Evolutionary conservation across 1,140 invertebrate genomes (phyloP).

Genomic region (Anastatus disparis): DNA sequence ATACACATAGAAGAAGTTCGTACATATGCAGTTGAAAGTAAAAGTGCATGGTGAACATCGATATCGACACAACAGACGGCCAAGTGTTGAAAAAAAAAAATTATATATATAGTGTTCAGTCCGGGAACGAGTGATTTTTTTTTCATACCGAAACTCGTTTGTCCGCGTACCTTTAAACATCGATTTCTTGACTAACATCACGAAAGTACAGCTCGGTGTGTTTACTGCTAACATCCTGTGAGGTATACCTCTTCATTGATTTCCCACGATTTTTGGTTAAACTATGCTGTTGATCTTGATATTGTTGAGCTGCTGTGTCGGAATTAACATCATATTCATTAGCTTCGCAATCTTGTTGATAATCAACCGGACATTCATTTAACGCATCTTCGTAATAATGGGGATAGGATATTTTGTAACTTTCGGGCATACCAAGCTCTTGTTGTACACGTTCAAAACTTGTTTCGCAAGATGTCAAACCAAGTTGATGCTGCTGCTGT

Average conservation of each 20-base stretch:
- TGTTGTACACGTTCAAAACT: slow-evolving; percentile 58
- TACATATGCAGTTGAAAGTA: too few species aligned
- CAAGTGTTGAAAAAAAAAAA: too few species aligned
- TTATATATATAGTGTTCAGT: too few species aligned
- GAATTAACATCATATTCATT: slow-evolving; percentile 11
- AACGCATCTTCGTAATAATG: slow-evolving; percentile 62
- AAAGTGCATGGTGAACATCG: too few species aligned
- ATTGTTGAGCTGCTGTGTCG: not conserved
- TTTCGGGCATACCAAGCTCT: slow-evolving; percentile 59
- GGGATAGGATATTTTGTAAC: slow-evolving; percentile 62
- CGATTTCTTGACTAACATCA: slow-evolving; percentile 79
- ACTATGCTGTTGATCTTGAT: slow-evolving; percentile 38
- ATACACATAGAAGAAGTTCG: too few species aligned
- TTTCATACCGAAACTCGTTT: not conserved
- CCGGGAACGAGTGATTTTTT: too few species aligned
- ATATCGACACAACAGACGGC: too few species aligned
- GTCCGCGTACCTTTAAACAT: slow-evolving; percentile 70
- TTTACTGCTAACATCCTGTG: slow-evolving; percentile 66
- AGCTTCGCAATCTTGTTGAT: not conserved
- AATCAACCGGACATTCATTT: slow-evolving; percentile 37
- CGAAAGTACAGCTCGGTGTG: slow-evolving; percentile 83
- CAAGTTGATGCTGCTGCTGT: slow-evolving; percentile 19
- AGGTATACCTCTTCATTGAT: slow-evolving; percentile 44
- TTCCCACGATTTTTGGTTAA: slow-evolving; percentile 43
- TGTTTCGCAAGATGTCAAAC: slow-evolving; percentile 50